Evolutionary conservation across 2,113 vertebrate genomes (phyloP).

Genomic region (Romanogobio albipinnatus): DNA sequence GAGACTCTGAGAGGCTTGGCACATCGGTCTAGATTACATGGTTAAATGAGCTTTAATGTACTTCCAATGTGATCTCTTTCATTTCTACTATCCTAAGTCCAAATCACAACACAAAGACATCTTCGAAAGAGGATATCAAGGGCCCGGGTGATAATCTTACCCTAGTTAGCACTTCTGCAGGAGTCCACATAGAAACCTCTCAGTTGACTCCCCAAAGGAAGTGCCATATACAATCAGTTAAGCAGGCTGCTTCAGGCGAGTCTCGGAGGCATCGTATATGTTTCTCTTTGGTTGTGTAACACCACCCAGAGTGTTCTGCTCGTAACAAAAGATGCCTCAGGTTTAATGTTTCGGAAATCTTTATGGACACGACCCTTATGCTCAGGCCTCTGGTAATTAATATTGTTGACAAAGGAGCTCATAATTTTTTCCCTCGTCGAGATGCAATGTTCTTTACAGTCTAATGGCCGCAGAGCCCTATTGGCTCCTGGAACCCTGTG

Average conservation of each 20-base stretch:
- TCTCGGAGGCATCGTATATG: conserved; percentile 70
- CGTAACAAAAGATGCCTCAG: conserved; percentile 70
- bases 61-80: not conserved
- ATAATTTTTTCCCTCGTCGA: conserved; percentile 41
- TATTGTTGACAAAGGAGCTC: conserved; percentile 52
- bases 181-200: conserved; percentile 53
- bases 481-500: conserved; percentile 40
- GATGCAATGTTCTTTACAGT: conserved; percentile 28
- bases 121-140: conserved; percentile 2
- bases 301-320: conserved; percentile 57
- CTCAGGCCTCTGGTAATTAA: conserved; percentile 59
- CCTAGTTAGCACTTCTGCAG: conserved; percentile 43
- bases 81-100: not conserved
- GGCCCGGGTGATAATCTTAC: conserved; percentile 29
- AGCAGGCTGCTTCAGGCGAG: conserved; percentile 61
- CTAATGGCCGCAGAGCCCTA: not conserved
- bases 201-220: conserved; percentile 64
- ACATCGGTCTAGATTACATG: not conserved
- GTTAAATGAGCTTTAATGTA: not conserved
- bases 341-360: conserved; percentile 74
- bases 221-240: conserved; percentile 60
- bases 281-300: conserved; percentile 72
- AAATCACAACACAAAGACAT: not conserved
- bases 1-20: not conserved
- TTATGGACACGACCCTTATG: conserved; percentile 60